Evolutionary conservation across 2,797 vertebrate genomes (phyloP), one percentile per base, ranked within the genome.

Genomic region (Chromis chromis): DNA sequence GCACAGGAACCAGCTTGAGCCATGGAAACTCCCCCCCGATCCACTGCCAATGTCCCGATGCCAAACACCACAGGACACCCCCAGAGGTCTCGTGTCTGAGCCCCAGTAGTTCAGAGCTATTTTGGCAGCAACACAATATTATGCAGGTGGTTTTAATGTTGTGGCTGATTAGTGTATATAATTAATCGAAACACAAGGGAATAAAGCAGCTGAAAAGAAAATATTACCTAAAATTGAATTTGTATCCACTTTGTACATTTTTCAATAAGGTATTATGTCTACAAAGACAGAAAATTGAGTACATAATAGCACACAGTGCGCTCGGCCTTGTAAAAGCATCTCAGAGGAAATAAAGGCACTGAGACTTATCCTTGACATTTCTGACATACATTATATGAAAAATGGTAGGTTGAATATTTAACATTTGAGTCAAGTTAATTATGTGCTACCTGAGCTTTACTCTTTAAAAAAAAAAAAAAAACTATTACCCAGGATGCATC

Each of bases 361-460:
- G 33, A 49, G 52, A 58, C 33, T 46, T 44, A 39, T 39, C 22
- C 3, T 39, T 70, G 48, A 60, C 27, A 42, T 56, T 61, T 63
- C 1, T 60, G 25, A 65, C 16, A 17, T 10, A 64, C n/a, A 44
- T 44, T 44, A 31, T 10, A 62, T 46, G 33, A 79, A 55, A 78
- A 55, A 76, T 42, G 17, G 4, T 14, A 28, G 25, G 36, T 33
- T 36, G 24, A 13, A 28, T 46, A 68, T 67, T 12, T 25, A 24
- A 36, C 22, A 27, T 65, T 27, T 44, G 17, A 52, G 12, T 66
- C 16, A 6, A 4, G 1, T 40, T 31, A 56, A 36, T 21, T 25
- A 17, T 40, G 19, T 28, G 24, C 39, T 10, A 42, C 31, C 10
- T 40, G 42, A 44, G 44, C 27, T 62, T 55, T 28, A 22, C 19